Evolutionary conservation across 37 sponge, comb jelly and placozoan genomes (phyloP).

Genomic region (Aplysina aerophoba): DNA sequence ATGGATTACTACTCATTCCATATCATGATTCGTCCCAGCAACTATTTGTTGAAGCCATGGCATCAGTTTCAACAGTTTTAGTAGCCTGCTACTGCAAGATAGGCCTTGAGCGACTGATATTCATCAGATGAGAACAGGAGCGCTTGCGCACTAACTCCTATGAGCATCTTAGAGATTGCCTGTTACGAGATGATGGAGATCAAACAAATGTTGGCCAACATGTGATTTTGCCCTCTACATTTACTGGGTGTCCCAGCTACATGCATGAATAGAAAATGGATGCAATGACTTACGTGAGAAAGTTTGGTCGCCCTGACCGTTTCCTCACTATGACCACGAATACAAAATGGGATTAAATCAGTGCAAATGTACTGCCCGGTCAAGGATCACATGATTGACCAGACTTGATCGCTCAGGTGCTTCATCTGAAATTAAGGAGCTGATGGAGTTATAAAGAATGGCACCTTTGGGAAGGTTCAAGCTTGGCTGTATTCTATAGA

Average conservation of each 20-base stretch:
- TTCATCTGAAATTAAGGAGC: constrained; percentile 44
- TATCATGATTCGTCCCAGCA: constrained; percentile 45
- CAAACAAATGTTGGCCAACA: constrained; percentile 46
- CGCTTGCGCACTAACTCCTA: constrained; percentile 43
- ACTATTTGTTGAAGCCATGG: constrained; percentile 10
- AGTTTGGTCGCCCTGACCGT: constrained; percentile 52
- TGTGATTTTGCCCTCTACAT: constrained; percentile 66
- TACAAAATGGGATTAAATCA: constrained; percentile 66
- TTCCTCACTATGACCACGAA: constrained; percentile 69
- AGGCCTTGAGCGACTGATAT: constrained; percentile 59
- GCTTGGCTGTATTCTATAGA: constrained; percentile 47
- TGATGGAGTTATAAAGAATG: constrained; percentile 56
- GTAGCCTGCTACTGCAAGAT: constrained; percentile 68
- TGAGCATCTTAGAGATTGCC: constrained; percentile 32
- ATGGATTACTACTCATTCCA: constrained; percentile 52
- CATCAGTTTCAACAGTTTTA: constrained; percentile 62
- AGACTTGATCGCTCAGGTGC: constrained; percentile 58
- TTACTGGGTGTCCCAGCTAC: constrained; percentile 65
- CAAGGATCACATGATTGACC: constrained; percentile 54
- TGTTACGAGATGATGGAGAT: constrained; percentile 45
- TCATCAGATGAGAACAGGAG: constrained; percentile 37
- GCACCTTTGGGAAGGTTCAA: constrained; percentile 40
- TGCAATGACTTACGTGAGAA: constrained; percentile 64
- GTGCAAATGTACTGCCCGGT: constrained; percentile 32
- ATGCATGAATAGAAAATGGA: constrained; percentile 68